A percentile compares a stretch with the other conserved stretches of the same genome.
Evolutionary conservation across 2,797 vertebrate genomes (phyloP).

Genomic region (Arctocebus calabarensis): DNA sequence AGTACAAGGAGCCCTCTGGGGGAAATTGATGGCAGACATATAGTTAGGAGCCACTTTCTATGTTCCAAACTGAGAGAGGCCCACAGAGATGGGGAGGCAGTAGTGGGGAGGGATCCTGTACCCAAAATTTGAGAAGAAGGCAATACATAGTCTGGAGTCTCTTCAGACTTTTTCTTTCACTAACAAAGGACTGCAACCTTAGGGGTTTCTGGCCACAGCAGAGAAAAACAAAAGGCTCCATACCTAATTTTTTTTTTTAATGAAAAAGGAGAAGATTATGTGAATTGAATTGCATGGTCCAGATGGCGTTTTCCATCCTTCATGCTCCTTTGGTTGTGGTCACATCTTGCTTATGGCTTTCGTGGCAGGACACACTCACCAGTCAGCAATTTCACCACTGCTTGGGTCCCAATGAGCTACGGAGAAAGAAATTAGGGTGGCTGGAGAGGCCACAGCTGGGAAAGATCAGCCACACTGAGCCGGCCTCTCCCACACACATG

Average conservation of each 20-base stretch:
- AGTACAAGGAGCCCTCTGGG: conserved; percentile 71
- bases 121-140: conserved; percentile 79
- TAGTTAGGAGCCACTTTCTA: conserved; percentile 82
- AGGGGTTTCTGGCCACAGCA: conserved; percentile 83
- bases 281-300: conserved; percentile 75
- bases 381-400: conserved; percentile 83
- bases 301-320: conserved; percentile 82
- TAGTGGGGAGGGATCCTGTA: conserved; percentile 22
- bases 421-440: conserved; percentile 82
- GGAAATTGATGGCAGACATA: conserved; percentile 85
- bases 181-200: conserved; percentile 56
- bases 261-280: conserved; percentile 77
- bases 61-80: conserved; percentile 74
- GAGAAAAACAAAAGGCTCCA: conserved; percentile 82
- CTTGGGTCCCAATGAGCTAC: conserved; percentile 83
- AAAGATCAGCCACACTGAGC: conserved; percentile 82
- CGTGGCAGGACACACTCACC: conserved; percentile 64
- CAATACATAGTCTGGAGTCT: conserved; percentile 81
- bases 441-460: conserved; percentile 81
- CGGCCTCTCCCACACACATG: conserved; percentile 70
- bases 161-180: conserved; percentile 67
- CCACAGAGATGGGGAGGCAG: conserved; percentile 63
- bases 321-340: conserved; percentile 66
- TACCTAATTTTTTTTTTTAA: conserved; percentile 83
- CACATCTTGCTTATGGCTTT: conserved; percentile 76